Evolutionary conservation across 2,113 vertebrate genomes (phyloP), one percentile per base, ranked within the genome.

Genomic region (Perccottus glenii): DNA sequence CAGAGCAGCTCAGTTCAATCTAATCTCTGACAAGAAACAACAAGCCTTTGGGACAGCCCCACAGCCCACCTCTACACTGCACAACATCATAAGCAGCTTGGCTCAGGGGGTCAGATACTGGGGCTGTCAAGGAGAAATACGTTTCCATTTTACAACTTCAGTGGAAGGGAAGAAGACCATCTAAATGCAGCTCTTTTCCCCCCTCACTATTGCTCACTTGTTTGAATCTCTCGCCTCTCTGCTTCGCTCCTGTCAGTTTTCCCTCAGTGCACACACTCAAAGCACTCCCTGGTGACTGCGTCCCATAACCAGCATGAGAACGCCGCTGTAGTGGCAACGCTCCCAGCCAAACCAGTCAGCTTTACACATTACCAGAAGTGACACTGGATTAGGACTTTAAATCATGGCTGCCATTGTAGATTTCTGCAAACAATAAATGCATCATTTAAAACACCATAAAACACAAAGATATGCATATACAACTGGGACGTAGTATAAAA

Each of bases 1-100:
- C 75, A 75, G 45, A 73, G 76, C 79, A 73, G 65, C 83, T 73
- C 80, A 79, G 90, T 92, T 92, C 90, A 91, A 93, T 93, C 86
- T 91, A 91, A 93, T 93, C 91, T 92, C 85, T 82, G 89, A 91
- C 91, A 91, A 87, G 87, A 88, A 91, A 88, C 89, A 85, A 85
- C 84, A 75, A 90, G 79, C 88, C 88, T 86, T 47, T 69, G 88
- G 90, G 91, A 90, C 77, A 59, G 60, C 73, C 78, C 87, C 58
- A 62, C 51, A n/a, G 75, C 49, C 77, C 82, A 75, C 77, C 85
- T 85, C 82, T 73, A 77, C 59, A 43, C 78, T 35, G 19, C 70
- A 80, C 87, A 90, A 90, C 89, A 92, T 89, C 82, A 88, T 86
- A 87, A 82, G 81, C 83, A 88, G 66, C 78, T 72, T 83, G 57